phyloP scores from a whole-genome alignment of 2,888 invertebrate genomes.

The Endotricha flammealis region DNA sequence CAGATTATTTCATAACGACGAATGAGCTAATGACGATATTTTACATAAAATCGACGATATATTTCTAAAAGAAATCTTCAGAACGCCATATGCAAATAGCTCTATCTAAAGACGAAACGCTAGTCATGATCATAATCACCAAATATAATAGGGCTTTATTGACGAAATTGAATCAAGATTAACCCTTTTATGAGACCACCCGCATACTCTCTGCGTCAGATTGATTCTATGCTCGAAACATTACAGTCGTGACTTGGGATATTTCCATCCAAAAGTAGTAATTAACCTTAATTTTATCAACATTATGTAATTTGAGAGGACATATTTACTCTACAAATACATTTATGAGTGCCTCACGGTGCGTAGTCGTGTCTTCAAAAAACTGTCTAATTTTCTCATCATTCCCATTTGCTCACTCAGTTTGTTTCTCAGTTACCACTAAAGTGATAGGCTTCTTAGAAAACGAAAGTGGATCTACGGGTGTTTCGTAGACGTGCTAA shows the following conservation, averaged over 20 bases:
- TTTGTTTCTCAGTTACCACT: constrained; percentile 19
- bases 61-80: too few relatives aligned
- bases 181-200: constrained; percentile 55
- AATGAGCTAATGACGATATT: too few relatives aligned
- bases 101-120: constrained; percentile 20
- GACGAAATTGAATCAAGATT: constrained; percentile 49
- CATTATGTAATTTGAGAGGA: constrained; percentile 4
- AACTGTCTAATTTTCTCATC: constrained; percentile 19
- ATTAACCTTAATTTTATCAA: constrained; percentile 1
- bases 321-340: constrained; percentile 5
- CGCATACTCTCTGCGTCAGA: constrained; percentile 42
- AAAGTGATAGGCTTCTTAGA: constrained; percentile 26
- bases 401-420: constrained; percentile 18
- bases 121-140: constrained; percentile 29
- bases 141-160: constrained; percentile 33
- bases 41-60: too few relatives aligned
- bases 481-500: constrained; percentile 47
- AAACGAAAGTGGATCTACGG: constrained; percentile 43
- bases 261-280: constrained; percentile 2
- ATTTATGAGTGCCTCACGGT: constrained; percentile 10
- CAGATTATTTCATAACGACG: too few relatives aligned
- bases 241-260: constrained; percentile 5
- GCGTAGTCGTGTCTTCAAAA: constrained; percentile 17
- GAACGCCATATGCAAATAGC: constrained; percentile 16
- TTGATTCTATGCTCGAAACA: constrained; percentile 31